Evolutionary conservation across 2,888 invertebrate species (phyloP).

Genomic region (Rhagophthalmus giganteus): DNA sequence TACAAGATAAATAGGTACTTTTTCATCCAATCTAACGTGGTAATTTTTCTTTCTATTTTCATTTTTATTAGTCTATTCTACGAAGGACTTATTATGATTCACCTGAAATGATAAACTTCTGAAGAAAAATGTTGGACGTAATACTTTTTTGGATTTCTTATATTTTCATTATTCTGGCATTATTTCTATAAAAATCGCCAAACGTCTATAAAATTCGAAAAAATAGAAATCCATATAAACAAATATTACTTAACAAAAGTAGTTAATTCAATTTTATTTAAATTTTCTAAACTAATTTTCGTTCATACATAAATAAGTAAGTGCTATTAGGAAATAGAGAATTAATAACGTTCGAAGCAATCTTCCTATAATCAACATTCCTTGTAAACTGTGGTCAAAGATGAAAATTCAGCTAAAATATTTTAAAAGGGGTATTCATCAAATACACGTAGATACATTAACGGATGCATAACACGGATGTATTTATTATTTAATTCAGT

Average conservation of each 20-base stretch:
- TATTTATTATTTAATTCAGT: conserved; percentile 14
- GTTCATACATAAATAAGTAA: neutral
- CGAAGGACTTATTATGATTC: conserved; percentile 22
- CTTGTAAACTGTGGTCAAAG: conserved; percentile 6
- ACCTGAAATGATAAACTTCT: no score
- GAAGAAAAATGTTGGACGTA: no score
- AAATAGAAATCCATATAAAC: neutral
- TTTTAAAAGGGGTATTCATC: neutral
- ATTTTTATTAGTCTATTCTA: conserved; percentile 25
- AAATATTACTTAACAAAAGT: neutral
- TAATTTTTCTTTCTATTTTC: conserved; percentile 25
- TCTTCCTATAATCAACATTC: conserved; percentile 11
- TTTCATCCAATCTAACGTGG: no score
- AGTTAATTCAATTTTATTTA: neutral
- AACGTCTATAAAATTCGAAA: no score
- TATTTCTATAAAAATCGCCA: no score
- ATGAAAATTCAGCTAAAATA: conserved; percentile 4
- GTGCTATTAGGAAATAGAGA: neutral
- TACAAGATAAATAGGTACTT: no score
- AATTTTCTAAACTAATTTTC: neutral
- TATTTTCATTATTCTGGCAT: no score
- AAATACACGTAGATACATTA: conserved; percentile 2
- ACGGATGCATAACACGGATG: conserved; percentile 1
- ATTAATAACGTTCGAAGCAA: neutral
- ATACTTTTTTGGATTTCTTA: no score